Evolutionary conservation across 2,797 vertebrate species (phyloP).

Genomic region (Labeo calbasu): DNA sequence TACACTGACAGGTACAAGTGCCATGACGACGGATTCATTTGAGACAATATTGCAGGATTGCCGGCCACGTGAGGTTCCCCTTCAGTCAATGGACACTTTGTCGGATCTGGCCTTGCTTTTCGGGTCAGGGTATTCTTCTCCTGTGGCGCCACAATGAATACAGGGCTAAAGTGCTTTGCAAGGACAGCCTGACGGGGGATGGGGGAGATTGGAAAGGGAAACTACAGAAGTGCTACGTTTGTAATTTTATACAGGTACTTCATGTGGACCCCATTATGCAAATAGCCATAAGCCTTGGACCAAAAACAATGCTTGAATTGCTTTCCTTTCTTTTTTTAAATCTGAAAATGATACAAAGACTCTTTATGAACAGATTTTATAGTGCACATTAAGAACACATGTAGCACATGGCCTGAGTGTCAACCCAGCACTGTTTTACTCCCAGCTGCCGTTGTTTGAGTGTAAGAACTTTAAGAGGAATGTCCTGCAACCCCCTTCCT

Average conservation of each 20-base stretch:
- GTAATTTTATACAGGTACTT: constrained; percentile 55
- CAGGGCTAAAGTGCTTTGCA: constrained; percentile 33
- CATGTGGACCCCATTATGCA: constrained; percentile 30
- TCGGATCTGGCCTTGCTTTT: constrained; percentile 46
- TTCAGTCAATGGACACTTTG: constrained; percentile 68
- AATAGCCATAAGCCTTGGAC: constrained; percentile 34
- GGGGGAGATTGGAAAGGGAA: constrained; percentile 28
- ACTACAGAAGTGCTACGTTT: constrained; percentile 47
- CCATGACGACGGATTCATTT: constrained; percentile 70
- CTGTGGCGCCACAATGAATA: constrained; percentile 53
- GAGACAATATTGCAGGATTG: constrained; percentile 62
- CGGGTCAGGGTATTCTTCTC: constrained; percentile 59
- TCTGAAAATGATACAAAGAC: constrained; percentile 28
- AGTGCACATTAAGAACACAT: constrained; percentile 36
- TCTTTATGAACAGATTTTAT: constrained; percentile 21
- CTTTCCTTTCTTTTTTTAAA: neutral
- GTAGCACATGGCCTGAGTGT: constrained; percentile 35
- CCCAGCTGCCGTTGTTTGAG: constrained; percentile 45
- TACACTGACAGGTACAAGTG: constrained; percentile 71
- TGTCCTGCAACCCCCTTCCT: constrained; percentile 26
- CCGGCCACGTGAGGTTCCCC: constrained; percentile 36
- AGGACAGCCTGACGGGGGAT: constrained; percentile 19
- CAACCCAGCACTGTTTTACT: constrained; percentile 19
- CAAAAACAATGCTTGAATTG: neutral
- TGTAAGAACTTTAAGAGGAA: constrained; percentile 32